A percentile compares a stretch with the other conserved stretches of the same genome.
phyloP scores from a whole-genome alignment of 2,113 vertebrate genomes.

The Rattus rattus region DNA sequence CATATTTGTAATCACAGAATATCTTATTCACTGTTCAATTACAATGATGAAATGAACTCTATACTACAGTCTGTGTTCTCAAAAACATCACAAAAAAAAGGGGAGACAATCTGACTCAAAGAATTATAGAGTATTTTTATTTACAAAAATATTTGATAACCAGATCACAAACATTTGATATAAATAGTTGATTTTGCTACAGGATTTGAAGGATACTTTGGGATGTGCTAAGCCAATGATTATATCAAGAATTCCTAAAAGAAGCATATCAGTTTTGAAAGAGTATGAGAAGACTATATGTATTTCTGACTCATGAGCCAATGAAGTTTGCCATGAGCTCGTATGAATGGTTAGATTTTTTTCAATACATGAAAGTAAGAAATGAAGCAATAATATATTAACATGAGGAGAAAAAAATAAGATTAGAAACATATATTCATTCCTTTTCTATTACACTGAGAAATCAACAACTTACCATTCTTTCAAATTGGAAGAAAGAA shows the following conservation, averaged over 20 bases:
- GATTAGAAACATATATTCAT: background rate
- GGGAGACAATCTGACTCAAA: background rate
- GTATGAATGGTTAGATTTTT: background rate
- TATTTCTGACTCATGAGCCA: background rate
- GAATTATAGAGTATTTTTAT: background rate
- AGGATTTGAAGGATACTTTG: background rate
- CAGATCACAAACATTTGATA: background rate
- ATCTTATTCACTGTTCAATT: background rate
- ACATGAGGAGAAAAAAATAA: background rate
- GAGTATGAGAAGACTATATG: background rate
- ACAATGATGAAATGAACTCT: background rate
- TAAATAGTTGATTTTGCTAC: background rate
- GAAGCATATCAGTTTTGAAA: background rate
- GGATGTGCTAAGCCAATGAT: background rate
- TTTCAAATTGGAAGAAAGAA: background rate
- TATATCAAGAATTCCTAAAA: background rate
- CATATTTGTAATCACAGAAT: background rate
- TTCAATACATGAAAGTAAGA: background rate
- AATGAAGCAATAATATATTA: background rate
- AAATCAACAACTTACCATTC: background rate
- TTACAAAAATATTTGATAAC: background rate
- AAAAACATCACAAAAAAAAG: background rate
- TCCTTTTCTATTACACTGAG: background rate
- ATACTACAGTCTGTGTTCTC: background rate
- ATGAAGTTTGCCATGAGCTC: background rate